Conservation (phyloP, 2,113 vertebrate genomes). For the Dicentrarchus labrax region DNA sequence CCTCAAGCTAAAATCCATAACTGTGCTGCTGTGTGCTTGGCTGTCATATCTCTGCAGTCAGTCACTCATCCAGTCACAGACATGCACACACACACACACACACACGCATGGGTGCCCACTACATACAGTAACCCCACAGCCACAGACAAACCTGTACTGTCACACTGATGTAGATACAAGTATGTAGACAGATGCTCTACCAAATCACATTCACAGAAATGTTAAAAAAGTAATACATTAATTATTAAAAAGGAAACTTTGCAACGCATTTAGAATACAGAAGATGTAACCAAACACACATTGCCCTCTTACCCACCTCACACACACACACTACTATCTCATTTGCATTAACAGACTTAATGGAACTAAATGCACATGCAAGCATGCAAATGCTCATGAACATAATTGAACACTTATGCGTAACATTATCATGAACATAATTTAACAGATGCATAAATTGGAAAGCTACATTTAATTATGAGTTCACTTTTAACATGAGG, state of each 20-base stretch:
- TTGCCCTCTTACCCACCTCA: not conserved
- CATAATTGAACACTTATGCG: not conserved
- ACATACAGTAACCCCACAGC: not conserved
- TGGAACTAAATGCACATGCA: not conserved
- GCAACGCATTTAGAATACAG: not conserved
- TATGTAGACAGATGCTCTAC: not conserved
- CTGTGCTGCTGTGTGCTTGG: slow-evolving; percentile 58
- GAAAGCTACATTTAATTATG: not conserved
- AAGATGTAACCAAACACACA: not conserved
- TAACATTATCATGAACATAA: not conserved
- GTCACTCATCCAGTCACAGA: slow-evolving; percentile 62
- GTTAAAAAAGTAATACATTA: not conserved
- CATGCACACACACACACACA: slow-evolving; percentile 15
- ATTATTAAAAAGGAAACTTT: not conserved
- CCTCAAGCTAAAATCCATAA: slow-evolving; percentile 82
- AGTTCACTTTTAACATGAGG: not conserved
- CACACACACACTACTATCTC: not conserved
- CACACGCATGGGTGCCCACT: slow-evolving; percentile 1
- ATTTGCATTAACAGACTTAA: not conserved
- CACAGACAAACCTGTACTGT: not conserved
- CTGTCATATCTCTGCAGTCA: slow-evolving; percentile 72
- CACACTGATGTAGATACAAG: not conserved
- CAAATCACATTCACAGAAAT: slow-evolving; percentile 4
- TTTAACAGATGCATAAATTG: not conserved
- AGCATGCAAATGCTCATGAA: not conserved